Evolutionary conservation across 2,888 invertebrate species (phyloP).

Genomic region (Ormyrus pomaceus): DNA sequence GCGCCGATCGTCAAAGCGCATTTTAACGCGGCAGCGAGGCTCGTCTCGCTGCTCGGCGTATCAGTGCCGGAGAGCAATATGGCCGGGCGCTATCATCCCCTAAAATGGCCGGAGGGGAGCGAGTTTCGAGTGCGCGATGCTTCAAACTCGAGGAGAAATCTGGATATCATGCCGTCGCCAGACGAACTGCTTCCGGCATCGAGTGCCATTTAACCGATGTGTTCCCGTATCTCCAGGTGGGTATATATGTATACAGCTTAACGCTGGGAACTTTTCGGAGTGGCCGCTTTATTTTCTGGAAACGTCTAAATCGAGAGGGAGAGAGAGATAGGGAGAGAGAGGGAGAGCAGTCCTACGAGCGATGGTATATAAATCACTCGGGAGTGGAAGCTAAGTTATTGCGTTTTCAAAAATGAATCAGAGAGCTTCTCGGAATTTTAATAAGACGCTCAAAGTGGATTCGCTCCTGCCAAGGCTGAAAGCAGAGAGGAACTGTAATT

Average conservation of each 20-base stretch:
- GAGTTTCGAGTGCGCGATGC: slow-evolving; percentile 29
- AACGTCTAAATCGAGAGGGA: too few species aligned
- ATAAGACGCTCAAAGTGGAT: slow-evolving; percentile 25
- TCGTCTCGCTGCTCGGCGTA: slow-evolving; percentile 6
- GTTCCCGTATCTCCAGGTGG: too few species aligned
- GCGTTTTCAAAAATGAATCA: slow-evolving; percentile 21
- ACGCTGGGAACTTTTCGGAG: too few species aligned
- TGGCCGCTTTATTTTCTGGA: too few species aligned
- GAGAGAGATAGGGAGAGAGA: too few species aligned
- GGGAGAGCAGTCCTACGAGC: too few species aligned
- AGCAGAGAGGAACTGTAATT: neutral
- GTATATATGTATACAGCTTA: too few species aligned
- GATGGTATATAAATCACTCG: slow-evolving; percentile 25
- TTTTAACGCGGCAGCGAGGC: slow-evolving; percentile 24
- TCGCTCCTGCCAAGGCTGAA: slow-evolving; percentile 4
- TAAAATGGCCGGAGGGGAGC: slow-evolving; percentile 46
- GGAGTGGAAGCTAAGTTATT: slow-evolving; percentile 6
- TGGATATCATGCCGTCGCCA: neutral
- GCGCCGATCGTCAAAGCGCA: slow-evolving; percentile 39
- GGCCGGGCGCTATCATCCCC: slow-evolving; percentile 49
- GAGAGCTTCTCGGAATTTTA: slow-evolving; percentile 32
- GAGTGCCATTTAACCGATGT: neutral
- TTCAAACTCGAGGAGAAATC: neutral
- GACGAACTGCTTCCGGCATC: slow-evolving; percentile 27
- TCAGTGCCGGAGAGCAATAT: slow-evolving; percentile 10